phyloP scores from a whole-genome alignment of 2,797 vertebrate genomes.

The Heliangelus exortis region DNA sequence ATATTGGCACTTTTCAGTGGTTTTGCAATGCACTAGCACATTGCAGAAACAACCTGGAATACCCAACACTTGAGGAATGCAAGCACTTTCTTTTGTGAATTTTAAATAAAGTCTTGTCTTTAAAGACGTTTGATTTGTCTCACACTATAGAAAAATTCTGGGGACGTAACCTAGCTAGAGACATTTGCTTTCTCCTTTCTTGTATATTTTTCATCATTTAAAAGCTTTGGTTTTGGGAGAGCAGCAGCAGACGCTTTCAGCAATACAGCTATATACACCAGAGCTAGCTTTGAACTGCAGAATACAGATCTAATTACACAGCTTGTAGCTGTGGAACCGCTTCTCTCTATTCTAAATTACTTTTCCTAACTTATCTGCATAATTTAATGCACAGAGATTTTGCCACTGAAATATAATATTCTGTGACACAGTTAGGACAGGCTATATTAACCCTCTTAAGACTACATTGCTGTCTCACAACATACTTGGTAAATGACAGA shows the following conservation, averaged over 20 bases:
- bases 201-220: constrained; percentile 63
- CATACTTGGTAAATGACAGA: background rate
- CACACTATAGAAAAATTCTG: constrained; percentile 43
- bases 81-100: background rate
- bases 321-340: constrained; percentile 71
- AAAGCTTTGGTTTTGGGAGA: constrained; percentile 69
- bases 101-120: background rate
- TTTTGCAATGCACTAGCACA: background rate
- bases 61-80: background rate
- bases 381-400: constrained; percentile 76
- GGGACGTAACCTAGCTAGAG: constrained; percentile 28
- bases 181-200: constrained; percentile 60
- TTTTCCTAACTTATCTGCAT: constrained; percentile 78
- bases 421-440: constrained; percentile 55
- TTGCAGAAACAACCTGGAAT: background rate
- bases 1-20: background rate
- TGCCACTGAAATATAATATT: constrained; percentile 67
- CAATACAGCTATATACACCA: constrained; percentile 47
- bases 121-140: constrained; percentile 1
- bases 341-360: constrained; percentile 75
- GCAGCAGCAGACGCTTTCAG: constrained; percentile 54
- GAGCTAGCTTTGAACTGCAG: constrained; percentile 73
- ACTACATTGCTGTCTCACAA: constrained; percentile 19
- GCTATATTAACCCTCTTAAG: constrained; percentile 73
- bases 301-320: constrained; percentile 79